A percentile compares a stretch with the other conserved stretches of the same genome.
Evolutionary conservation across 2,888 invertebrate species (phyloP).

Genomic region (Cheilosia vulpina): DNA sequence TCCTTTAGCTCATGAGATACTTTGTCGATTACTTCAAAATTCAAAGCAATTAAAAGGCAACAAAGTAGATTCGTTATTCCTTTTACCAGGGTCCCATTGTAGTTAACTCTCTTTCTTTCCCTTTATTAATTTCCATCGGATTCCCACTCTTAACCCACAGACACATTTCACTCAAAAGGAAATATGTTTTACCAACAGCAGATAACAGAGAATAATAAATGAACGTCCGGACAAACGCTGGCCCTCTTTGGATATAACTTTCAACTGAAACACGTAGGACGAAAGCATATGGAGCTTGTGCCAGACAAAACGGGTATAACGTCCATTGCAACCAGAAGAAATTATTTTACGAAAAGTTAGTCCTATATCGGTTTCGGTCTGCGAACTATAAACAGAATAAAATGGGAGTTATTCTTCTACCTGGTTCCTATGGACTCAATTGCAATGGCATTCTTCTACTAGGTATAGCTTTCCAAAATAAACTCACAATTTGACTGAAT

Average conservation of each 20-base stretch:
- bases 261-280: slow-evolving; percentile 15
- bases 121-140: slow-evolving; percentile 18
- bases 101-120: neutral
- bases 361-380: slow-evolving; percentile 53
- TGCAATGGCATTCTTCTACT: neutral
- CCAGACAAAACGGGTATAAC: slow-evolving; percentile 27
- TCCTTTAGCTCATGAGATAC: neutral
- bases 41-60: slow-evolving; percentile 1
- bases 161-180: slow-evolving; percentile 51
- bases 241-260: slow-evolving; percentile 47
- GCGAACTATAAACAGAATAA: slow-evolving; percentile 31
- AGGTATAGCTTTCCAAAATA: slow-evolving; percentile 9
- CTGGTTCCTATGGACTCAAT: slow-evolving; percentile 21
- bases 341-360: slow-evolving; percentile 44
- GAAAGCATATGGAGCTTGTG: slow-evolving; percentile 4
- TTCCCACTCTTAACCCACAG: slow-evolving; percentile 41
- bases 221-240: slow-evolving; percentile 52
- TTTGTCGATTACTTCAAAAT: neutral
- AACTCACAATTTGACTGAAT: slow-evolving; percentile 13
- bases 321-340: slow-evolving; percentile 41
- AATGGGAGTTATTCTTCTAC: slow-evolving; percentile 23
- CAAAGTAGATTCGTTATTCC: slow-evolving; percentile 9
- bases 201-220: slow-evolving; percentile 64
- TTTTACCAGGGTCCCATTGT: neutral
- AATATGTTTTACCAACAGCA: slow-evolving; percentile 36